Conservation (phyloP, 2,888 invertebrate species). For the Kuschelorhynchus macadamiae region DNA sequence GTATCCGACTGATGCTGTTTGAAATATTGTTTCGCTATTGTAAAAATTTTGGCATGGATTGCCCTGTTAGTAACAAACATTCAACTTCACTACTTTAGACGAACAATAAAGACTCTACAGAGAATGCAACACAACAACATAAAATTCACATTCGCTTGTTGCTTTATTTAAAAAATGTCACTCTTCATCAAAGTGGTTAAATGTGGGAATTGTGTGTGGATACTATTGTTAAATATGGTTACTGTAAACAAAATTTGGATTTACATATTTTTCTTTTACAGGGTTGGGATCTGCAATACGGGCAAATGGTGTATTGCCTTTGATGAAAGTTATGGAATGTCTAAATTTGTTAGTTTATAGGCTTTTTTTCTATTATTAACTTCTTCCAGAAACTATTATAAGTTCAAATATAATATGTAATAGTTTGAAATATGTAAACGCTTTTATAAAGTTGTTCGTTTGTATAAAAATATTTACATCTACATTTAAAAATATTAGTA, state of each 20-base stretch:
- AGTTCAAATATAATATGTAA: too few species aligned
- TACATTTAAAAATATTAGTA: too few species aligned
- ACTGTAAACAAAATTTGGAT: conserved; percentile 60
- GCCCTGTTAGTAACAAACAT: conserved; percentile 9
- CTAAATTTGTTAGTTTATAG: too few species aligned
- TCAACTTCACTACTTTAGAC: conserved; percentile 50
- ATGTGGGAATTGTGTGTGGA: conserved; percentile 67
- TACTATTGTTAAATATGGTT: conserved; percentile 68
- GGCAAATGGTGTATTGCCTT: not conserved
- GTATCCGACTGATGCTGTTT: too few species aligned
- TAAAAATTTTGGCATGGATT: too few species aligned
- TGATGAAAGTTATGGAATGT: too few species aligned
- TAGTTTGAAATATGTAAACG: too few species aligned
- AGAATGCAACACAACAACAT: conserved; percentile 58
- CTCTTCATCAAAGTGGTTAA: conserved; percentile 68
- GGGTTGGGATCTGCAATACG: not conserved
- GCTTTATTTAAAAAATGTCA: conserved; percentile 37
- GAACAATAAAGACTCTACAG: conserved; percentile 58
- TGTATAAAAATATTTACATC: too few species aligned
- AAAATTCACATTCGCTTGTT: conserved; percentile 30
- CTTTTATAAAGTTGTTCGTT: too few species aligned
- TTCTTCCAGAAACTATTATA: too few species aligned
- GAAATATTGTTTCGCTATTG: too few species aligned
- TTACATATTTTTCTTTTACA: conserved; percentile 19
- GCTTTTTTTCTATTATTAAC: too few species aligned